Conservation (phyloP, 23 tunicate species). For the Ascidia mentula region DNA sequence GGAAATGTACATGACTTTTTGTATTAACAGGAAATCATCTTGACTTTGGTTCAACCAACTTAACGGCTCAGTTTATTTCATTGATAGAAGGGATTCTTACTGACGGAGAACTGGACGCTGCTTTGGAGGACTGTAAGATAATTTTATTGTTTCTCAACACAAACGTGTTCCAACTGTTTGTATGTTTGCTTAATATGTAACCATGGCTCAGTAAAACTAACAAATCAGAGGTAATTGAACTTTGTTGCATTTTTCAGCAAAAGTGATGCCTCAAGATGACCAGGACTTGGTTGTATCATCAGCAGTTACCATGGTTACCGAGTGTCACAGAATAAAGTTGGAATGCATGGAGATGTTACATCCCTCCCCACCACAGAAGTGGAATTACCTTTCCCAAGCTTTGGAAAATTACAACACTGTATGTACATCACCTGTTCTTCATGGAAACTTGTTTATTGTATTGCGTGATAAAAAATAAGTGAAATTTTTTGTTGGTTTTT, state of each 20-base stretch:
- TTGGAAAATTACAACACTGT: slow-evolving; percentile 53
- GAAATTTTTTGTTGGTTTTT: too few species aligned
- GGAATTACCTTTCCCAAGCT: slow-evolving; percentile 48
- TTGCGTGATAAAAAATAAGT: too few species aligned
- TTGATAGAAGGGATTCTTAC: slow-evolving; percentile 43
- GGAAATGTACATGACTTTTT: too few species aligned
- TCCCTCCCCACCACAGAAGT: slow-evolving; percentile 54
- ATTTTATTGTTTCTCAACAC: slow-evolving; percentile 1
- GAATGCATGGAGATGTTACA: slow-evolving; percentile 55
- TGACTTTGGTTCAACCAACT: not conserved
- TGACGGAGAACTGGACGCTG: slow-evolving; percentile 70
- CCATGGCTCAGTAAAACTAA: too few species aligned
- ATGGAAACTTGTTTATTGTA: too few species aligned
- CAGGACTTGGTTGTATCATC: slow-evolving; percentile 50
- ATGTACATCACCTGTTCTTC: too few species aligned
- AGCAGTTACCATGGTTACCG: slow-evolving; percentile 52
- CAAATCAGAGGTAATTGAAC: too few species aligned
- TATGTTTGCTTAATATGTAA: too few species aligned
- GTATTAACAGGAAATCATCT: not conserved
- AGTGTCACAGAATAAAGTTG: slow-evolving; percentile 47
- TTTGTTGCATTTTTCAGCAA: slow-evolving; percentile 9
- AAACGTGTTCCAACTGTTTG: slow-evolving; percentile 2
- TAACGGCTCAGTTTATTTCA: slow-evolving; percentile 14
- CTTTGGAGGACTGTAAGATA: slow-evolving; percentile 50
- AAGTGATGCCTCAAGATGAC: slow-evolving; percentile 22